Conservation (phyloP, 2,113 vertebrate genomes). For the Athene cunicularia region DNA sequence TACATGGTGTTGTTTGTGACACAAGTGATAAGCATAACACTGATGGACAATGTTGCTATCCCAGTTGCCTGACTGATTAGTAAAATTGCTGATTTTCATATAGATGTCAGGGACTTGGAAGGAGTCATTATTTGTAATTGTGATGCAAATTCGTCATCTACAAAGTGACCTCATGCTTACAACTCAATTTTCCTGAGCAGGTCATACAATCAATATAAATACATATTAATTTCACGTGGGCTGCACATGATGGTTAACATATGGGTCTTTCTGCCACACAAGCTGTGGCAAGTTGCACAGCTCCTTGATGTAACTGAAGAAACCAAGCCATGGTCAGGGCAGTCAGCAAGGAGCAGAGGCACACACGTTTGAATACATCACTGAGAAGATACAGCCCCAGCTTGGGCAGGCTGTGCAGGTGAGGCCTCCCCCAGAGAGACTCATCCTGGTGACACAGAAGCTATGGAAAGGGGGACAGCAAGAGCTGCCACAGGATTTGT, state of each 20-base stretch:
- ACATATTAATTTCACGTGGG: background rate
- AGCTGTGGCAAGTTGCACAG: background rate
- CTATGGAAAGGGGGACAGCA: background rate
- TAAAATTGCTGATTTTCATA: background rate
- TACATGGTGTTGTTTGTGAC: background rate
- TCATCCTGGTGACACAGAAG: background rate
- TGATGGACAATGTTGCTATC: background rate
- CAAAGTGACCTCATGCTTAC: background rate
- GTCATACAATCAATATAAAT: background rate
- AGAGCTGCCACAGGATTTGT: background rate
- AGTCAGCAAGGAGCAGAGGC: background rate
- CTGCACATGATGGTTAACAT: background rate
- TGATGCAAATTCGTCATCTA: background rate
- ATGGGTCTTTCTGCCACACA: background rate
- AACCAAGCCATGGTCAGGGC: background rate
- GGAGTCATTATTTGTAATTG: background rate
- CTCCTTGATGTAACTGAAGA: background rate
- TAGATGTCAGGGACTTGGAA: background rate
- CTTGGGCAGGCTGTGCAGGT: background rate
- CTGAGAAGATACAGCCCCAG: background rate
- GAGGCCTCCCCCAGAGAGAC: background rate
- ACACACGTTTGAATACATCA: background rate
- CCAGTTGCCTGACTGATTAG: background rate
- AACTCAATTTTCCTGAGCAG: background rate
- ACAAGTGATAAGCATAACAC: background rate